Evolutionary conservation across 2,797 vertebrate species (phyloP).

Genomic region (Allobates femoralis): DNA sequence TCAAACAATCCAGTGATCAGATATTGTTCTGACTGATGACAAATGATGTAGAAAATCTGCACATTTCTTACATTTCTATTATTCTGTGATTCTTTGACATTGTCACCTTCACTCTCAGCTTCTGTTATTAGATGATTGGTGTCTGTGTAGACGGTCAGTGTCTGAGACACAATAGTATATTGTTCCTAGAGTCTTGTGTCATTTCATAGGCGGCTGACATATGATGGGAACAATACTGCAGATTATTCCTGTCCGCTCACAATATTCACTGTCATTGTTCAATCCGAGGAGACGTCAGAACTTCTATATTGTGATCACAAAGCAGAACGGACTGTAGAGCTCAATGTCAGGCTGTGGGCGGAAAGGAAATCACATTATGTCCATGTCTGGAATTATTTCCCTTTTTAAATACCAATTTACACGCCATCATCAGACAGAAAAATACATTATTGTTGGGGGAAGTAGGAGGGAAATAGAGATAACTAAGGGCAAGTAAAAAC

Average conservation of each 20-base stretch:
- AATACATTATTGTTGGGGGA: background rate
- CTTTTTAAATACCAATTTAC: background rate
- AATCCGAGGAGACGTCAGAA: background rate
- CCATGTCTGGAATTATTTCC: background rate
- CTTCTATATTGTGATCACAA: background rate
- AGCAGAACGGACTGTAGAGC: background rate
- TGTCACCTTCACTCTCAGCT: background rate
- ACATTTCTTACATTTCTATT: background rate
- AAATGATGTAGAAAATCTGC: background rate
- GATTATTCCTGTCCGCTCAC: background rate
- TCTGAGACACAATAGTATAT: conserved; percentile 15
- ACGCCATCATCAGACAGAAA: background rate
- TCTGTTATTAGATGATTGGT: background rate
- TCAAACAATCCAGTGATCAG: background rate
- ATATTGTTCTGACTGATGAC: background rate
- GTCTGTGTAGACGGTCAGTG: background rate
- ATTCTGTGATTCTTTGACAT: background rate
- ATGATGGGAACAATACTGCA: background rate
- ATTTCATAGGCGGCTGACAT: conserved; percentile 5
- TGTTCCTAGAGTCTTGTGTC: conserved; percentile 21
- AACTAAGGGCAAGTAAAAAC: background rate
- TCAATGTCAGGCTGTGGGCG: background rate
- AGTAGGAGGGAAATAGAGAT: background rate
- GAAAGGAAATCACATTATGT: conserved; percentile 10
- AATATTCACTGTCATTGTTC: background rate